Evolutionary conservation across 2,113 vertebrate species (phyloP).

Genomic region (Cheilinus undulatus): DNA sequence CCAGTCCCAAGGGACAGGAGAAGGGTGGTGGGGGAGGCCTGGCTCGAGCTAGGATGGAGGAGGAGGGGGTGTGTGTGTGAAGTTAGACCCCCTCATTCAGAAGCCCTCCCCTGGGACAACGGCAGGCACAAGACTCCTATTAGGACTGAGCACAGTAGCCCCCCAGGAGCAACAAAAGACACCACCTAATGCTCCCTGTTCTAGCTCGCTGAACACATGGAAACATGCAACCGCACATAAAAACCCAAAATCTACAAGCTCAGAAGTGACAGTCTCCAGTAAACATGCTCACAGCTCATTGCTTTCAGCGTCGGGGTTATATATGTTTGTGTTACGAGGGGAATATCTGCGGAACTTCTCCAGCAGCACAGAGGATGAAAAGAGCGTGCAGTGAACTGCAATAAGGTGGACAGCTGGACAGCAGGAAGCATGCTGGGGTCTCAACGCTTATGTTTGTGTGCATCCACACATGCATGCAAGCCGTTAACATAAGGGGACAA

Average conservation of each 20-base stretch:
- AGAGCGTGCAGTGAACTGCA: slow-evolving; percentile 74
- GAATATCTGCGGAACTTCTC: slow-evolving; percentile 41
- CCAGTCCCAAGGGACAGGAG: slow-evolving; percentile 79
- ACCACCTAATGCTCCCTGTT: slow-evolving; percentile 81
- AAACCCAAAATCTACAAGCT: slow-evolving; percentile 56
- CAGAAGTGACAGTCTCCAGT: slow-evolving; percentile 59
- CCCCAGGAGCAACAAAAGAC: slow-evolving; percentile 85
- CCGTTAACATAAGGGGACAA: slow-evolving; percentile 57
- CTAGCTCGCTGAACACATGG: slow-evolving; percentile 75
- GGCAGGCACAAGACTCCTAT: slow-evolving; percentile 87
- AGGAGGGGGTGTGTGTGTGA: slow-evolving; percentile 59
- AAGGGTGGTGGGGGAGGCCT: slow-evolving; percentile 77
- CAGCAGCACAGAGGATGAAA: slow-evolving; percentile 44
- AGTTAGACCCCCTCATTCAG: slow-evolving; percentile 86
- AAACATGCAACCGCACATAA: slow-evolving; percentile 64
- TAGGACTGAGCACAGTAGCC: slow-evolving; percentile 82
- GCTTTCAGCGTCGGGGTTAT: slow-evolving; percentile 50
- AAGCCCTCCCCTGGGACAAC: slow-evolving; percentile 81
- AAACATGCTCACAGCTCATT: slow-evolving; percentile 62
- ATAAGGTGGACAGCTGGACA: slow-evolving; percentile 84
- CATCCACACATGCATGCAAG: slow-evolving; percentile 59
- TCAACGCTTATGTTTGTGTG: slow-evolving; percentile 66
- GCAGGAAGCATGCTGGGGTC: slow-evolving; percentile 68
- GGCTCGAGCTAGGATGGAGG: slow-evolving; percentile 70
- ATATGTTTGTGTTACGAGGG: slow-evolving; percentile 50